phyloP scores from a whole-genome alignment of 1,140 invertebrate species.

The Sinella curviseta region DNA sequence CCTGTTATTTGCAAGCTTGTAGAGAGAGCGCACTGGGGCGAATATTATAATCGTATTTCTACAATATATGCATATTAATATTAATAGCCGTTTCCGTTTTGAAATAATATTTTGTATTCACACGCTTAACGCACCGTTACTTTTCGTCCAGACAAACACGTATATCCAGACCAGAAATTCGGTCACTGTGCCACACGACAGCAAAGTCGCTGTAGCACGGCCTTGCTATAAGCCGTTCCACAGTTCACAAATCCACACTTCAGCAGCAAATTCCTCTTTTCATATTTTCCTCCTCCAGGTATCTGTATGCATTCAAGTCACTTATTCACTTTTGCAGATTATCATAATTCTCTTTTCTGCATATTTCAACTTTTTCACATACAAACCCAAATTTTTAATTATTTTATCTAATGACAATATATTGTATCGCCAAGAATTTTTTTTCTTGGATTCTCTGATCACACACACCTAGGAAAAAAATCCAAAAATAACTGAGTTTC shows the following conservation, averaged over 20 bases:
- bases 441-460: background rate
- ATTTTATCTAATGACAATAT: no score
- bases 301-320: background rate
- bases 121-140: background rate
- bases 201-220: background rate
- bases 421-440: background rate
- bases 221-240: background rate
- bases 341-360: background rate
- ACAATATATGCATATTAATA: no score
- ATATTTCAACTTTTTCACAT: background rate
- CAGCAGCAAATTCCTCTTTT: background rate
- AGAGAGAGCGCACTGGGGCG: no score
- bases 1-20: no score
- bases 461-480: background rate
- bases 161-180: constrained; percentile 9
- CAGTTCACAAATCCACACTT: background rate
- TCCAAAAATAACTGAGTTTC: background rate
- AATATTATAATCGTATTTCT: no score
- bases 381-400: background rate
- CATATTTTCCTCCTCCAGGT: no score
- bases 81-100: no score
- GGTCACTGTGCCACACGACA: constrained; percentile 1
- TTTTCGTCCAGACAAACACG: background rate
- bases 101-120: no score
- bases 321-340: background rate